Evolutionary conservation across 2,888 invertebrate species (phyloP).

Genomic region (Nysson spinosus): DNA sequence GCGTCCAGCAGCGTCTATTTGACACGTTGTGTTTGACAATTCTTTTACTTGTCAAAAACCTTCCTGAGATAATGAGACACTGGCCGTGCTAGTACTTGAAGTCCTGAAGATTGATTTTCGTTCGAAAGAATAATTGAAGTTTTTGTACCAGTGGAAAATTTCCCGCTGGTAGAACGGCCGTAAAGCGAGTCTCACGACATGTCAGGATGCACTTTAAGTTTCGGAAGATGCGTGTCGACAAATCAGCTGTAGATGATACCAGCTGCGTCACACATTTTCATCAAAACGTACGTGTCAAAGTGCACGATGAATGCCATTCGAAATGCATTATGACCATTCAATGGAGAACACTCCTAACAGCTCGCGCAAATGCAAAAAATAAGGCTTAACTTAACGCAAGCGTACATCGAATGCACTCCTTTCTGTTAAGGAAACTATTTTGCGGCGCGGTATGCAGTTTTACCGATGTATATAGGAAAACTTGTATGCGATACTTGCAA

Average conservation of each 20-base stretch:
- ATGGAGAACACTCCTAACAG: too few species aligned
- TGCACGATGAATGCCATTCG: too few species aligned
- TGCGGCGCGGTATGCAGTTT: too few species aligned
- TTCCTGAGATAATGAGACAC: constrained; percentile 15
- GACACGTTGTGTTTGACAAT: constrained; percentile 52
- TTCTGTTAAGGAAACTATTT: too few species aligned
- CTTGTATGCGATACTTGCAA: too few species aligned
- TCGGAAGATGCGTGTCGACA: constrained; percentile 22
- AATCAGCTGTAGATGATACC: constrained; percentile 37
- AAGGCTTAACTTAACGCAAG: too few species aligned
- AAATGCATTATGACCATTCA: too few species aligned
- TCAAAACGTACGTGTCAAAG: constrained; percentile 36
- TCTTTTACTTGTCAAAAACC: constrained; percentile 14
- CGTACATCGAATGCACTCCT: too few species aligned
- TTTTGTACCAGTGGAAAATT: constrained; percentile 5
- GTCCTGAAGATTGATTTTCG: not conserved
- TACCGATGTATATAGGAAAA: too few species aligned
- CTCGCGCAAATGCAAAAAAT: too few species aligned
- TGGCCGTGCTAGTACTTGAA: not conserved
- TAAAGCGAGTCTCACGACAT: constrained; percentile 33
- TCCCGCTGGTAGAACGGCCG: constrained; percentile 14
- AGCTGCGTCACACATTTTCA: constrained; percentile 28
- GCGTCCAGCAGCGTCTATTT: constrained; percentile 71
- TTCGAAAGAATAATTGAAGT: not conserved
- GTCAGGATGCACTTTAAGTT: constrained; percentile 13